phyloP scores from a whole-genome alignment of 2,113 vertebrate species.

The Pitta sordida region DNA sequence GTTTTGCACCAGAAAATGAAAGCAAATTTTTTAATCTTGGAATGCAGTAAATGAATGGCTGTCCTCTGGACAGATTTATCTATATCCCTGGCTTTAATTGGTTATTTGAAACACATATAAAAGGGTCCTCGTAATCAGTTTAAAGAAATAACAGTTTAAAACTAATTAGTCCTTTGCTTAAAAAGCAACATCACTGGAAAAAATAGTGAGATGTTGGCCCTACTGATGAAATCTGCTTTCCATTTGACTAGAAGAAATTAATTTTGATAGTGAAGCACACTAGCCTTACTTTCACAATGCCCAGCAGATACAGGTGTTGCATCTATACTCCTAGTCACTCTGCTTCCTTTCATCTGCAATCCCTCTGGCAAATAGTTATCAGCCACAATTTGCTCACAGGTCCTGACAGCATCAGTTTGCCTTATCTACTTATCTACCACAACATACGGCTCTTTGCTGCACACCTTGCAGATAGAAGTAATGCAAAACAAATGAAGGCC shows the following conservation, averaged over 20 bases:
- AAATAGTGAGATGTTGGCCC: neutral
- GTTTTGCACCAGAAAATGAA: neutral
- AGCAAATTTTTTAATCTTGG: neutral
- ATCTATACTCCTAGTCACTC: neutral
- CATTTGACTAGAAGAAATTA: neutral
- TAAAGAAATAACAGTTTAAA: neutral
- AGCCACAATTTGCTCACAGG: neutral
- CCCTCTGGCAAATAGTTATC: neutral
- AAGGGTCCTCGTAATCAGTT: neutral
- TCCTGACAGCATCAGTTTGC: neutral
- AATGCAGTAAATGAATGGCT: neutral
- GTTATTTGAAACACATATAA: neutral
- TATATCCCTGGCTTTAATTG: neutral
- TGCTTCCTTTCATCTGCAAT: neutral
- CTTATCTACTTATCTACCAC: neutral
- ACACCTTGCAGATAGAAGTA: neutral
- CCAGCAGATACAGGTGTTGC: neutral
- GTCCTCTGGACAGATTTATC: neutral
- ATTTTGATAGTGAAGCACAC: neutral
- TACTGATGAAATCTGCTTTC: neutral
- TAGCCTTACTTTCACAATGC: neutral
- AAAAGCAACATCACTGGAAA: neutral
- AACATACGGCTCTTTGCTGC: neutral
- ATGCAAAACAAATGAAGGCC: neutral
- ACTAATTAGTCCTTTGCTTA: neutral